Conservation (phyloP, 2,113 vertebrate species). For the Lepidothrix coronata region DNA sequence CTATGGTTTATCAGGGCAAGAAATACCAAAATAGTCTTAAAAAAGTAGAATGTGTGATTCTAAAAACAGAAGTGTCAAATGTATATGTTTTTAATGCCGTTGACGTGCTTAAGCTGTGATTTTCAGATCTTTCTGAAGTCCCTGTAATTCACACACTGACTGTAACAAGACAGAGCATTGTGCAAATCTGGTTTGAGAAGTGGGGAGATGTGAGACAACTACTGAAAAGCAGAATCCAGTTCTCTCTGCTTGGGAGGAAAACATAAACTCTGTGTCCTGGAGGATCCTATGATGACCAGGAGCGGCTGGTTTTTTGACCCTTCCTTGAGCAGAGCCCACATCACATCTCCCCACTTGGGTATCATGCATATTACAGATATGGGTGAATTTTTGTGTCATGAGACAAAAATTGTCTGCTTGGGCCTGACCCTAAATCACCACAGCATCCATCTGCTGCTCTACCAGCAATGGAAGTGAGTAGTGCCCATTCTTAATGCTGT, state of each 20-base stretch:
- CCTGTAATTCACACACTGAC: not conserved
- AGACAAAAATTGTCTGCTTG: not conserved
- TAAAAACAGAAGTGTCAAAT: not conserved
- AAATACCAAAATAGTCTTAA: not conserved
- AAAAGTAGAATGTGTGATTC: not conserved
- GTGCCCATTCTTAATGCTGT: fast-evolving
- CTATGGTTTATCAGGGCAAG: not conserved
- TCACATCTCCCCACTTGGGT: not conserved
- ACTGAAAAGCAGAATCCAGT: not conserved
- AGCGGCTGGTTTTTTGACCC: fast-evolving
- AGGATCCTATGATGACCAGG: not conserved
- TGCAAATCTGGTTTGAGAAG: not conserved
- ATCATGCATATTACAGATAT: not conserved
- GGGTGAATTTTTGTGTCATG: not conserved
- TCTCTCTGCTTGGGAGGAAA: not conserved
- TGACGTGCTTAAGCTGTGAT: not conserved
- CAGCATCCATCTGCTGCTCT: not conserved
- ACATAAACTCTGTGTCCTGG: not conserved
- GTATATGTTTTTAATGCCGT: not conserved
- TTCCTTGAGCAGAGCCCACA: not conserved
- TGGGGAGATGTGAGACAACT: not conserved
- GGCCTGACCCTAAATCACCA: not conserved
- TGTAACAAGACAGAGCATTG: not conserved
- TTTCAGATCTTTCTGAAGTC: not conserved
- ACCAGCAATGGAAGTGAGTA: fast-evolving